These are phyloP conservation scores for Mobula hypostoma DNA, from an alignment of 2,113 vertebrate species.

Conservation along the genomic window DNA sequence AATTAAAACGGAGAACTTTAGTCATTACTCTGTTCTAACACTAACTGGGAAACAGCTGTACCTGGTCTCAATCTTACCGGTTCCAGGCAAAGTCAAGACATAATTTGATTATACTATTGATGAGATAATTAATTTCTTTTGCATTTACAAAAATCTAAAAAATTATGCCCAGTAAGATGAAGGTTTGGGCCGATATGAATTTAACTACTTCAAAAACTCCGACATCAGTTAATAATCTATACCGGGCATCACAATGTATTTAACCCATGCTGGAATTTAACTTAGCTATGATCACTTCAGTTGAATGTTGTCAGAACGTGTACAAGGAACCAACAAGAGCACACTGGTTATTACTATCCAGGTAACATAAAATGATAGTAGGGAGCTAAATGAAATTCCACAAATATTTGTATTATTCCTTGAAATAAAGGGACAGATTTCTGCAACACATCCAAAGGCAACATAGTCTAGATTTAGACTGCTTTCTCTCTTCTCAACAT, in stretches of 20 bases:
- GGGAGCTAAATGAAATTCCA: conserved; percentile 13
- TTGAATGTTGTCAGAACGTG: neutral
- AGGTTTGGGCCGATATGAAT: neutral
- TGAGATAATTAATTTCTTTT: neutral
- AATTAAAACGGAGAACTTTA: neutral
- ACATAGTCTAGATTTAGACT: neutral
- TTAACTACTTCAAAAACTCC: neutral
- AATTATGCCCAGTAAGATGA: neutral
- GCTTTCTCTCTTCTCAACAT: neutral
- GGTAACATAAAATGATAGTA: neutral
- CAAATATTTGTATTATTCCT: conserved; percentile 9
- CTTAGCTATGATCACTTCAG: neutral
- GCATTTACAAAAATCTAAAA: neutral
- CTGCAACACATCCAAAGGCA: neutral
- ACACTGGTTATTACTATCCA: neutral
- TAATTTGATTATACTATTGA: neutral
- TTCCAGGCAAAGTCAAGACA: neutral
- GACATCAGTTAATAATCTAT: neutral
- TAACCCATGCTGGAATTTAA: neutral
- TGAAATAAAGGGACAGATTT: neutral
- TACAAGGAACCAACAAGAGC: neutral
- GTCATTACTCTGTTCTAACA: neutral
- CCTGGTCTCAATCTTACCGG: neutral
- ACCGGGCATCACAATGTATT: neutral
- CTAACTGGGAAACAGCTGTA: neutral